Conservation (phyloP, 2,888 invertebrate genomes). For the Xanthia icteritia region DNA sequence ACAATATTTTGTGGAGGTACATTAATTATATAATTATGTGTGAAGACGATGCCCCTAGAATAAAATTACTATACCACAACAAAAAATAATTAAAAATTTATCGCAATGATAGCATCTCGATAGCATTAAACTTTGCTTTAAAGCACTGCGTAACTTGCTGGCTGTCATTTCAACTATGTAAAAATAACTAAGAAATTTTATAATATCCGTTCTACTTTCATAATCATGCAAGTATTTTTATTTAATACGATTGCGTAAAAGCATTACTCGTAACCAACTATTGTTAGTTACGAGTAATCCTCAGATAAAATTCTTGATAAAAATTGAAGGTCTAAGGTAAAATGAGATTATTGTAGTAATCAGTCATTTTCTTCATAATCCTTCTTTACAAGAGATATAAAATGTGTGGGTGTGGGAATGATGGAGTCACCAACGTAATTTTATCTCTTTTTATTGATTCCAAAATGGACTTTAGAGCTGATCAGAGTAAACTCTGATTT, state of each 20-base stretch:
- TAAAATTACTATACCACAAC: too few relatives aligned
- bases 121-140: not conserved
- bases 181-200: slow-evolving; percentile 1
- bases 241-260: not conserved
- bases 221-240: slow-evolving; percentile 10
- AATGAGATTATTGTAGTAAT: slow-evolving; percentile 29
- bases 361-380: slow-evolving; percentile 18
- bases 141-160: not conserved
- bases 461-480: slow-evolving; percentile 1
- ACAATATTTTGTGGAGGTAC: too few relatives aligned
- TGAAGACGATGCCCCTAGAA: too few relatives aligned
- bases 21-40: too few relatives aligned
- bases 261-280: not conserved
- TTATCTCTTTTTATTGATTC: slow-evolving; percentile 10
- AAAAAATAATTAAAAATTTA: too few relatives aligned
- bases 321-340: slow-evolving; percentile 38
- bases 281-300: slow-evolving; percentile 9
- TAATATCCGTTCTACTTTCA: slow-evolving; percentile 39
- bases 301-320: slow-evolving; percentile 50
- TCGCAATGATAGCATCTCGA: not conserved
- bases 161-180: slow-evolving; percentile 5
- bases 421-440: not conserved
- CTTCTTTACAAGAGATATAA: slow-evolving; percentile 20
- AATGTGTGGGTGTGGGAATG: slow-evolving; percentile 37
- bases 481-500: too few relatives aligned